These are phyloP conservation scores for Zaprionus bogoriensis DNA, from an alignment of 2,888 invertebrate genomes.

Conservation along the genomic window DNA sequence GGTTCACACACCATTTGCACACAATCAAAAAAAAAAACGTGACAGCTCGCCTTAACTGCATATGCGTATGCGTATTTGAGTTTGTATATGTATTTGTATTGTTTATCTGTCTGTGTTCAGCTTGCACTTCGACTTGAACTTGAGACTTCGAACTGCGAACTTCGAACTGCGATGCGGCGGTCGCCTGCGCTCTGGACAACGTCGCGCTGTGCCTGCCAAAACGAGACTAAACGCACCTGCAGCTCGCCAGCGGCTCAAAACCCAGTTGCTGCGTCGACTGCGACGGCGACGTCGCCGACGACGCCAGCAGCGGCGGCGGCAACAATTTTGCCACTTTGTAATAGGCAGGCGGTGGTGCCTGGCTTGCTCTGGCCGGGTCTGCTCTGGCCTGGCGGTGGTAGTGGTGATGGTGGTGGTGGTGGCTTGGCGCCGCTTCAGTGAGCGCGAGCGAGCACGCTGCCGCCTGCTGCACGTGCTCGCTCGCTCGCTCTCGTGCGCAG, in stretches of 20 bases:
- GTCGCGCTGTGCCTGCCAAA: constrained; percentile 79
- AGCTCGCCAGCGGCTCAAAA: constrained; percentile 57
- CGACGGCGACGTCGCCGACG: constrained; percentile 24
- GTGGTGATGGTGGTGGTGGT: constrained; percentile 1
- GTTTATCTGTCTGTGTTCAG: neutral
- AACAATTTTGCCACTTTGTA: constrained; percentile 62
- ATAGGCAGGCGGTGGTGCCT: constrained; percentile 41
- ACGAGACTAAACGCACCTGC: constrained; percentile 82
- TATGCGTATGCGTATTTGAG: neutral
- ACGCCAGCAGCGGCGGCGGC: constrained; percentile 12
- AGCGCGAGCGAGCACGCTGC: constrained; percentile 30
- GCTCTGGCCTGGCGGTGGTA: too few species aligned
- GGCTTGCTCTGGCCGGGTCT: too few species aligned
- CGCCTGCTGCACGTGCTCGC: neutral
- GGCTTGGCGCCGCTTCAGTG: constrained; percentile 1
- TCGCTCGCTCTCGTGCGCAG: neutral
- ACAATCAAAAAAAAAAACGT: neutral
- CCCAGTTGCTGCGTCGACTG: constrained; percentile 38
- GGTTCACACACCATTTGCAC: neutral
- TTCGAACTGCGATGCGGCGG: neutral
- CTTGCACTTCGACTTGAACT: neutral
- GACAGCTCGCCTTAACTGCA: too few species aligned
- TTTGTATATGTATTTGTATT: neutral
- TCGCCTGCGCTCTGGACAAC: constrained; percentile 53
- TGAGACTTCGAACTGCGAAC: constrained; percentile 21